phyloP scores from a whole-genome alignment of 2,888 invertebrate genomes.

The Pachymerium ferrugineum region DNA sequence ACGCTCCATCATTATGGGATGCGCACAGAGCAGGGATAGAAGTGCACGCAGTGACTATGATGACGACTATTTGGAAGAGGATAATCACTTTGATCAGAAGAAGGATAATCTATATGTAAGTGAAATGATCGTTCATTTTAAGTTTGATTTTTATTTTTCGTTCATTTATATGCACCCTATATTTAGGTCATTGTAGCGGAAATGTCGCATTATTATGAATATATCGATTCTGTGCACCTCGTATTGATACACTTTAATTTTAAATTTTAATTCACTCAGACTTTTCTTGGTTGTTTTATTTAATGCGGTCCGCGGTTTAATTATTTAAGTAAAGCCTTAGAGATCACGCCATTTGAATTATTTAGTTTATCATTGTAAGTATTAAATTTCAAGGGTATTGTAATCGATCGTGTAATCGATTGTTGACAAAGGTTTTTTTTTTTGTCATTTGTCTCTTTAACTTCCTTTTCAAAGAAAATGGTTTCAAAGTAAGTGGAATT shows the following conservation, averaged over 20 bases:
- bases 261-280: background rate
- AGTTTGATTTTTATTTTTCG: background rate
- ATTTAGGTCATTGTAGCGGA: no score
- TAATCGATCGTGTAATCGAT: background rate
- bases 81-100: background rate
- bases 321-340: background rate
- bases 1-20: background rate
- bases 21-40: background rate
- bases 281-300: background rate
- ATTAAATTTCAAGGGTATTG: background rate
- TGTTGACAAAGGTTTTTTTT: background rate
- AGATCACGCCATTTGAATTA: background rate
- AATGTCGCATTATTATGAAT: no score
- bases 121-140: background rate
- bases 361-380: background rate
- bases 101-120: background rate
- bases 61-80: background rate
- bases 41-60: background rate
- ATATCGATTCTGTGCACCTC: background rate
- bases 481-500: no score
- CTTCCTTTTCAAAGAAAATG: no score
- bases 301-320: no score
- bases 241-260: background rate
- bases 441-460: no score
- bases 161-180: background rate